phyloP scores from a whole-genome alignment of 1,140 invertebrate species.

The Leguminivora glycinivorella region DNA sequence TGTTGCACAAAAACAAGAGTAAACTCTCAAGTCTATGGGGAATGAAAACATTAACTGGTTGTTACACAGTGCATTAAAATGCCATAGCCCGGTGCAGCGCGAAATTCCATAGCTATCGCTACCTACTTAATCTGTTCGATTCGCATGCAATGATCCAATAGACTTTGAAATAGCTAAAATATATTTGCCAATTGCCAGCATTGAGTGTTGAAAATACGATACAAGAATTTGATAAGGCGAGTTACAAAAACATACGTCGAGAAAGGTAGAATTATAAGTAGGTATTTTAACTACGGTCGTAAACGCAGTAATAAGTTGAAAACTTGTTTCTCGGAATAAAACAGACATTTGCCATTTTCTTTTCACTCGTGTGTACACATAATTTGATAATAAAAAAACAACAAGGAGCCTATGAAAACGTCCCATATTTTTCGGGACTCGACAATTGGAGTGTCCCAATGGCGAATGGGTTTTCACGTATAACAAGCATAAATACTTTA shows the following conservation, averaged over 20 bases:
- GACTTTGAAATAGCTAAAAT: not conserved
- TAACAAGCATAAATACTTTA: not conserved
- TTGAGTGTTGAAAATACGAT: not conserved
- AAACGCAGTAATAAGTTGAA: too few species aligned
- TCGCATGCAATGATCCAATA: conserved; percentile 13
- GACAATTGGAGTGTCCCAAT: not conserved
- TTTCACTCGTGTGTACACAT: too few species aligned
- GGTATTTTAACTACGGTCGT: too few species aligned
- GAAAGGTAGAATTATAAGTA: not conserved
- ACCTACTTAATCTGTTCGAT: not conserved
- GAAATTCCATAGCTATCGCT: conserved; percentile 8
- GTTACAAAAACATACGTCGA: conserved; percentile 5
- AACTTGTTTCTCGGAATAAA: too few species aligned
- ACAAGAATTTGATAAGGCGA: not conserved
- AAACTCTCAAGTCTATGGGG: not conserved
- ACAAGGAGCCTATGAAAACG: not conserved
- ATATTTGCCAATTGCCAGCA: conserved; percentile 10
- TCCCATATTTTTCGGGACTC: not conserved
- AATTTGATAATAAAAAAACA: not conserved
- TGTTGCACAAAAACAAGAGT: not conserved
- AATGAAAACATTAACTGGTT: not conserved
- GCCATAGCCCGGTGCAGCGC: not conserved
- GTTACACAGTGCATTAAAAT: conserved; percentile 6
- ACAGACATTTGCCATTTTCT: too few species aligned
- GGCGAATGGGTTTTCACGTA: not conserved